Evolutionary conservation across 2,113 vertebrate genomes (phyloP), one percentile per base, ranked within the genome.

Genomic region (Morone chrysops): DNA sequence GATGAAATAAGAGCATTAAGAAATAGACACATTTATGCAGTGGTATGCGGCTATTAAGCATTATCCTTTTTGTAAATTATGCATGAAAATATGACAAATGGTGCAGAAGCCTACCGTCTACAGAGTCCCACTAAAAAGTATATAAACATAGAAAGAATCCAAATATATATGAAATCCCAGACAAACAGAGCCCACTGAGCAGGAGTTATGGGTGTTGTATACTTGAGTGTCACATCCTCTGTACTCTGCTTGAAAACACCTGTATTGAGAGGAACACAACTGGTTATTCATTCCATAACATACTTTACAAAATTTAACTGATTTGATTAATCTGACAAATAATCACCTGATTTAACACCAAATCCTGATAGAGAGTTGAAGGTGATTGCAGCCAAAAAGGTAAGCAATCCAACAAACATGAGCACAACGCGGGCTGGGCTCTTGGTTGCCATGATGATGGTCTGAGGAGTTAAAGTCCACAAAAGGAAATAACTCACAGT

Each of bases 131-230:
- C 54, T 65, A 91, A 6, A 56, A 90, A 83, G 83, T 94, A 94
- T 20, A 88, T 14, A 77, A 90, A 91, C 87, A 93, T 92, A 31
- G 79, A 62, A 8, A 89, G 79, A 45, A 90, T 3, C 92, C 94
- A 93, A 14, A 92, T 0, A 47, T 93, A 92, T 2, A 65, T 82
- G 79, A 94, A 91, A 47, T 92, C 92, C 93, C 93, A 94, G 13
- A 95, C 48, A 60, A 90, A 92, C 56, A 94, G 86, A 38, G 81
- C 73, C 94, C 94, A 94, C n/a, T 48, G 70, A 66, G 91, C 88
- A 0, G 91, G 93, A 9, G 92, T 93, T 31, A 94, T 53, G 1
- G 84, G 90, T 3, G 92, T 93, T 4, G 9, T 67, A 13, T 92
- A 92, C 77, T 90, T 93, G 20, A 84, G 20, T 16, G 68, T 89